Base-by-base conservation (phyloP, 2,113 vertebrate genomes). In the Poeciliopsis occidentalis region DNA sequence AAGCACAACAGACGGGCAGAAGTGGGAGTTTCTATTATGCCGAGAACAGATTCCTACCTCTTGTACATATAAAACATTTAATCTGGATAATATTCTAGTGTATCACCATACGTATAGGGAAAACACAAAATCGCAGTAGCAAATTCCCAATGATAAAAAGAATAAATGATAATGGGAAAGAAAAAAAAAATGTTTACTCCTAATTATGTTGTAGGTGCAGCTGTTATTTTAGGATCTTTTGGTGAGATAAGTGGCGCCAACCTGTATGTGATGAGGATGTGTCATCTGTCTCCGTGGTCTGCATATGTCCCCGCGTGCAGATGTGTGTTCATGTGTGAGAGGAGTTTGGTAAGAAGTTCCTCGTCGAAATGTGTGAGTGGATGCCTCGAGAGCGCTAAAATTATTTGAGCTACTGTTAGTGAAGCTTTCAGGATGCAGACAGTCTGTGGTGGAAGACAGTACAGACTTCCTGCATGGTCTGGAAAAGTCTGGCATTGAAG, bases 241-340 rank as follows among this genome's bases (percentile, higher is more conserved):
- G 19, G 41, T 68, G 26, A 67, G 24, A 76, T 34, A 17, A 68
- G 73, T 47, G 61, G 51, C 74, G 37, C 60, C 64, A 47, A 64
- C 26, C 64, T 76, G 64, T 72, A 79, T 75, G 4, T 51, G 57
- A 72, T 73, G 47, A 75, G 70, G 80, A 70, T 19, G 78, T 41
- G 82, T 27, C 44, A 24, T 60, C 17, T 26, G 19, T 11, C 30
- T 69, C 12, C 22, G 3, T n/a, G 47, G 17, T 34, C 5, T 8
- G 29, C 19, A 17, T 34, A 12, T 60, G 22, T 24, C 17, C 24
- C 51, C 2, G 51, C 27, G 51, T 70, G 22, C 31, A 31, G 19
- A 30, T 24, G 51, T 27, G 64, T n/a, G 39, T 15, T 22, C 30
- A 17, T 3, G 27, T n/a, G 10, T 57, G 10, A 54, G 24, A 4